phyloP scores from a whole-genome alignment of 2,797 vertebrate genomes.

The Platyrinchus mystaceus region DNA sequence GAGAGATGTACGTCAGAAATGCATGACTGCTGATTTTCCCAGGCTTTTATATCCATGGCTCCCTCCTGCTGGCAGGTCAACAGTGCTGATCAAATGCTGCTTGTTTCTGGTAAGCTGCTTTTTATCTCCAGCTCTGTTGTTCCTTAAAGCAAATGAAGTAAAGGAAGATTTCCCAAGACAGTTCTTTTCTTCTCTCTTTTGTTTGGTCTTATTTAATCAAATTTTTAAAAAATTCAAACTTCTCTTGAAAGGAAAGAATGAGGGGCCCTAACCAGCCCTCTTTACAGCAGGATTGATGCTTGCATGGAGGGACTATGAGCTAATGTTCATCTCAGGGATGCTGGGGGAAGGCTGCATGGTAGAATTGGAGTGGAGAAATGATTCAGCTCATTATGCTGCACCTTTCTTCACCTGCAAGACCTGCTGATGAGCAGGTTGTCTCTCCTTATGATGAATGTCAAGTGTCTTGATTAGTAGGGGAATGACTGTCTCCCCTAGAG shows the following conservation, averaged over 20 bases:
- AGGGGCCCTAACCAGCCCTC: not conserved
- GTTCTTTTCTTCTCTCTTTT: not conserved
- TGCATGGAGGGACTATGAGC: not conserved
- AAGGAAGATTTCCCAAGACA: conserved; percentile 27
- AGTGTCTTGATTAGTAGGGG: not conserved
- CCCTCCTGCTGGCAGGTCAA: conserved; percentile 55
- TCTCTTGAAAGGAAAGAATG: not conserved
- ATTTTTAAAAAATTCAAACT: not conserved
- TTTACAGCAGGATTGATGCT: not conserved
- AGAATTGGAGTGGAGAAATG: not conserved
- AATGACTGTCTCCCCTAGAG: not conserved
- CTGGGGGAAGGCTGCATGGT: not conserved
- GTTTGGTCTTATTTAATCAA: conserved; percentile 22
- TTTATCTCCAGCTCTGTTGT: not conserved
- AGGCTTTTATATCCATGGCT: conserved; percentile 33
- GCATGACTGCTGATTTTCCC: not conserved
- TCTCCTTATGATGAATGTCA: not conserved
- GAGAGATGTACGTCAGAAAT: not conserved
- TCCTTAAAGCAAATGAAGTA: conserved; percentile 33
- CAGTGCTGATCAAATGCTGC: conserved; percentile 55
- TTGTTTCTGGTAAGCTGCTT: conserved; percentile 52
- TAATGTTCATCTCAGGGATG: not conserved
- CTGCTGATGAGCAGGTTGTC: not conserved
- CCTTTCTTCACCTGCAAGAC: conserved; percentile 15
- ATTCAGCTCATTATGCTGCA: not conserved